phyloP scores from a whole-genome alignment of 30 jellyfish, hydroid and myxozoan genomes.

The Cassiopea andromeda region DNA sequence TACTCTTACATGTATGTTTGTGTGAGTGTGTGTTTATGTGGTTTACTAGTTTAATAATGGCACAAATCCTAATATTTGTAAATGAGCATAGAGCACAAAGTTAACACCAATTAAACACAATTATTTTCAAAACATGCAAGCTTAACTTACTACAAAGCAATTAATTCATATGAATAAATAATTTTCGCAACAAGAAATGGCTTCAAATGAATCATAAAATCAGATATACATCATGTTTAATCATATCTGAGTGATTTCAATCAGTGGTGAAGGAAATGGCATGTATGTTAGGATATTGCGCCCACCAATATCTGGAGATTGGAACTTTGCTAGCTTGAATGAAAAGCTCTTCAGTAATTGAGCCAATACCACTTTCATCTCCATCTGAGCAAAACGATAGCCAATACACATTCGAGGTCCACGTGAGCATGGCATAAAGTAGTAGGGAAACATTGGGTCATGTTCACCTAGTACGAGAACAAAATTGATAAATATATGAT shows the following conservation, averaged over 20 bases:
- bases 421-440: slow-evolving; percentile 36
- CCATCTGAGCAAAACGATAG: slow-evolving; percentile 32
- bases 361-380: slow-evolving; percentile 41
- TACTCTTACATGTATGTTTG: too few species aligned
- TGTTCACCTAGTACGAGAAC: not conserved
- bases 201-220: not conserved
- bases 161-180: too few species aligned
- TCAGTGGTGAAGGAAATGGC: slow-evolving; percentile 26
- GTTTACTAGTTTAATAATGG: too few species aligned
- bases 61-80: too few species aligned
- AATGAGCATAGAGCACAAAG: not conserved
- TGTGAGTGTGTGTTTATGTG: too few species aligned
- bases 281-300: slow-evolving; percentile 7
- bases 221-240: not conserved
- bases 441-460: slow-evolving; percentile 39
- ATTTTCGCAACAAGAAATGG: too few species aligned
- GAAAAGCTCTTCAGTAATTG: slow-evolving; percentile 7
- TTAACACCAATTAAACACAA: too few species aligned
- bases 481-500: not conserved
- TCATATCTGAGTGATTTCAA: slow-evolving; percentile 6
- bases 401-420: slow-evolving; percentile 60
- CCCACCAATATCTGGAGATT: slow-evolving; percentile 28
- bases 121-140: too few species aligned
- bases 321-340: slow-evolving; percentile 30
- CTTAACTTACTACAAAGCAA: too few species aligned